These are phyloP conservation scores for Anarhynchus alexandrinus DNA, from an alignment of 2,113 vertebrate species.

Conservation along the genomic window DNA sequence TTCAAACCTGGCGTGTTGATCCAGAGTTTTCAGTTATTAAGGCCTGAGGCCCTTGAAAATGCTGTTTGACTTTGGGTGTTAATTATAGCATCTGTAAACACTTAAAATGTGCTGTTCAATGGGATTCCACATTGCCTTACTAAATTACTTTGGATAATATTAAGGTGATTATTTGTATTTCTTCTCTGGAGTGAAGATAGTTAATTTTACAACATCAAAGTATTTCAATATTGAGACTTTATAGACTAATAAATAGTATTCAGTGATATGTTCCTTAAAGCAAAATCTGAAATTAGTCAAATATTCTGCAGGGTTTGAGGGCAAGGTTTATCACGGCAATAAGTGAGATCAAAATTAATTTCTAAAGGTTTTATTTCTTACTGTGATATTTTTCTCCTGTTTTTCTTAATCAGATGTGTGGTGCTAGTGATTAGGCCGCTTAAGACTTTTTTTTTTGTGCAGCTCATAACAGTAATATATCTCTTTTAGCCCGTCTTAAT, in stretches of 20 bases:
- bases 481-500: constrained; percentile 83
- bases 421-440: not conserved
- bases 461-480: constrained; percentile 25
- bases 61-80: not conserved
- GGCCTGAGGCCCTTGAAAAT: not conserved
- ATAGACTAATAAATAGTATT: not conserved
- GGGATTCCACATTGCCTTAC: not conserved
- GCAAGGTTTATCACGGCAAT: not conserved
- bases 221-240: not conserved
- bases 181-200: not conserved
- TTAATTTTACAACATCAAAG: not conserved
- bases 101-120: not conserved
- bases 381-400: not conserved
- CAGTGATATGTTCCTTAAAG: not conserved
- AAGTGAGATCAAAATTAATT: not conserved
- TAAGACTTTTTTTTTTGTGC: not conserved
- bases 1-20: not conserved
- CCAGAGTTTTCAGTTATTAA: not conserved
- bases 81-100: not conserved
- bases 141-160: not conserved
- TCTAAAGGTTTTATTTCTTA: not conserved
- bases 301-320: not conserved
- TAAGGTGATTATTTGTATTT: not conserved
- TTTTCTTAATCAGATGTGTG: not conserved
- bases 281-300: not conserved